phyloP scores from a whole-genome alignment of 2,888 invertebrate genomes.

The Spilosoma lubricipeda region DNA sequence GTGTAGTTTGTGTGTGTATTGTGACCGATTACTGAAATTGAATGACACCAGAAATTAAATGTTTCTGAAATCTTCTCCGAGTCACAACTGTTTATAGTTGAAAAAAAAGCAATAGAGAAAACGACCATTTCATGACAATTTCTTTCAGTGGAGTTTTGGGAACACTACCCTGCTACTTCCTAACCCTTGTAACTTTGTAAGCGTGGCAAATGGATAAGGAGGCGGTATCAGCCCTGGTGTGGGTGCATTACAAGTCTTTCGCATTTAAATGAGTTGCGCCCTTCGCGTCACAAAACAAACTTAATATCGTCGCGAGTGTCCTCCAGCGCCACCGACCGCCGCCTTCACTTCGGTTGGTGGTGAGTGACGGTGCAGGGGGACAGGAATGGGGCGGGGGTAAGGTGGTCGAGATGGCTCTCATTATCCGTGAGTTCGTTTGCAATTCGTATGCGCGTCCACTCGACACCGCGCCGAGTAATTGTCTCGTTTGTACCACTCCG shows the following conservation, averaged over 20 bases:
- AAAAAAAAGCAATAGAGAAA: too few species aligned
- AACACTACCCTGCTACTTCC: not conserved
- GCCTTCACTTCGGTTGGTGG: slow-evolving; percentile 11
- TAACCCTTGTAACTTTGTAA: not conserved
- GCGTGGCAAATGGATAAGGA: not conserved
- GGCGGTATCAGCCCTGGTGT: slow-evolving; percentile 17
- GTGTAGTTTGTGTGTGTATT: too few species aligned
- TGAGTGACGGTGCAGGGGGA: slow-evolving; percentile 12
- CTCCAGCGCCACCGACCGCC: slow-evolving; percentile 39
- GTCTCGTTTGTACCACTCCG: slow-evolving; percentile 52
- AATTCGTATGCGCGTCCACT: slow-evolving; percentile 56
- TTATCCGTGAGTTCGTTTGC: slow-evolving; percentile 53
- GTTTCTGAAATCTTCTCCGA: too few species aligned
- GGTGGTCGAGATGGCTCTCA: slow-evolving; percentile 37
- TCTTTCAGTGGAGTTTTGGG: not conserved
- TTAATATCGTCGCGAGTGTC: slow-evolving; percentile 60
- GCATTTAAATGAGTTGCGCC: slow-evolving; percentile 65
- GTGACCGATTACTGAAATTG: too few species aligned
- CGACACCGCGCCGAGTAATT: slow-evolving; percentile 62
- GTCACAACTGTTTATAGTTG: too few species aligned
- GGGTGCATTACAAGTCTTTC: slow-evolving; percentile 51
- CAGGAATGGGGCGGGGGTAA: not conserved
- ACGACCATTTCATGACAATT: not conserved
- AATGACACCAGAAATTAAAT: too few species aligned
- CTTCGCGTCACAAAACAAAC: slow-evolving; percentile 69